phyloP scores from a whole-genome alignment of 2,888 invertebrate species.

The Endomychus coccineus region DNA sequence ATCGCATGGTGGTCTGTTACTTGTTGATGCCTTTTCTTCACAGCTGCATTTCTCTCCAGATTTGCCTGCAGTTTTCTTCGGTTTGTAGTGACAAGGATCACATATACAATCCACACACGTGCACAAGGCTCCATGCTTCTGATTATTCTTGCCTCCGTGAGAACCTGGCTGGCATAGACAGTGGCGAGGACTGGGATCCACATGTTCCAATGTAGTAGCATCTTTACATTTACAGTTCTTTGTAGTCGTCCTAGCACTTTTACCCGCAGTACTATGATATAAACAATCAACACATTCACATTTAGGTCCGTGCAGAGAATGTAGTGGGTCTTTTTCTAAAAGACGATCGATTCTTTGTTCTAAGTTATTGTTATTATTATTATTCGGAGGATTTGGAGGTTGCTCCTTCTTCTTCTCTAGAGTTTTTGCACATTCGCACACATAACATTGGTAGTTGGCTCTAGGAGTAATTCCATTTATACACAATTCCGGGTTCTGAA shows the following conservation, averaged over 20 bases:
- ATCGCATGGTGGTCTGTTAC: conserved; percentile 7
- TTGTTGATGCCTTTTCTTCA: conserved; percentile 7
- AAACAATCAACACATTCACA: conserved; percentile 7
- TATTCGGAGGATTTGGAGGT: background rate
- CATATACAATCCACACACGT: conserved; percentile 12
- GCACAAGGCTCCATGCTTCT: conserved; percentile 8
- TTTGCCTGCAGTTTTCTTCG: conserved; percentile 3
- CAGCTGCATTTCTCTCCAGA: conserved; percentile 8
- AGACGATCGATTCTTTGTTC: conserved; percentile 12
- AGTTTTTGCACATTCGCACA: conserved; percentile 6
- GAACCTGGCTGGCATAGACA: conserved; percentile 4
- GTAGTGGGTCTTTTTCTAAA: conserved; percentile 9
- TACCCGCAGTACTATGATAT: background rate
- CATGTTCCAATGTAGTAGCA: background rate
- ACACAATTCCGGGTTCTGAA: no score
- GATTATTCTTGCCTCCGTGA: conserved; percentile 3
- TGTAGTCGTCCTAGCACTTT: background rate
- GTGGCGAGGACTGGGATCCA: background rate
- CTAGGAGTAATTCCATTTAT: no score
- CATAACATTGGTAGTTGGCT: conserved; percentile 11
- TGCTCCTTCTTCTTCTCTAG: no score
- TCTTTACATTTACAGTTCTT: background rate
- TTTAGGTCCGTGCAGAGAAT: background rate
- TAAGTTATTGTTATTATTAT: conserved; percentile 2
- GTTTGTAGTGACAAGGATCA: conserved; percentile 10